Evolutionary conservation across 92 coral and sea anemone species (phyloP).

Genomic region (Metridium senile): DNA sequence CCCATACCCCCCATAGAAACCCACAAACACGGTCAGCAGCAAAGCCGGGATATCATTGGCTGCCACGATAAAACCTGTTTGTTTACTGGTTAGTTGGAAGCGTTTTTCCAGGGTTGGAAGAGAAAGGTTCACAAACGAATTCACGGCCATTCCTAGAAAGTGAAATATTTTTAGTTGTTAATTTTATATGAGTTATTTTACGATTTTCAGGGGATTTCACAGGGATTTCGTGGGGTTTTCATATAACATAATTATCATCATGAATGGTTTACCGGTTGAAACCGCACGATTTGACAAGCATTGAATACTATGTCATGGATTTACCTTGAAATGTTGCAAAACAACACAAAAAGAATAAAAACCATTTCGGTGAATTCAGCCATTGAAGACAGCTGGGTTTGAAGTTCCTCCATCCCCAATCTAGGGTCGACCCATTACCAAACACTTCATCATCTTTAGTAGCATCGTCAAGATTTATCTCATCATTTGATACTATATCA

Average conservation of each 20-base stretch:
- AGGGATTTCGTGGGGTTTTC: neutral
- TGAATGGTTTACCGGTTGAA: too few species aligned
- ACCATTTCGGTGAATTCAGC: conserved; percentile 35
- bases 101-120: conserved; percentile 51
- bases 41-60: conserved; percentile 49
- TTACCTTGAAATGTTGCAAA: conserved; percentile 41
- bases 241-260: too few species aligned
- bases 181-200: too few species aligned
- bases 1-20: conserved; percentile 51
- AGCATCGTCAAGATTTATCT: neutral
- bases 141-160: conserved; percentile 41
- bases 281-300: too few species aligned
- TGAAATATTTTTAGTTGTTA: too few species aligned
- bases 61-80: conserved; percentile 39
- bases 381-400: conserved; percentile 38
- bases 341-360: conserved; percentile 16
- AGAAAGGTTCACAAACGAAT: conserved; percentile 33
- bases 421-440: neutral
- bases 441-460: conserved; percentile 15
- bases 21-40: conserved; percentile 34
- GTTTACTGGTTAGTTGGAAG: conserved; percentile 27
- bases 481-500: neutral
- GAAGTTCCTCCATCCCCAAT: conserved; percentile 41
- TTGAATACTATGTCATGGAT: too few species aligned
- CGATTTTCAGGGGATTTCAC: neutral